Conservation (phyloP, 2,797 vertebrate species). For the Malacoctenus gilli region DNA sequence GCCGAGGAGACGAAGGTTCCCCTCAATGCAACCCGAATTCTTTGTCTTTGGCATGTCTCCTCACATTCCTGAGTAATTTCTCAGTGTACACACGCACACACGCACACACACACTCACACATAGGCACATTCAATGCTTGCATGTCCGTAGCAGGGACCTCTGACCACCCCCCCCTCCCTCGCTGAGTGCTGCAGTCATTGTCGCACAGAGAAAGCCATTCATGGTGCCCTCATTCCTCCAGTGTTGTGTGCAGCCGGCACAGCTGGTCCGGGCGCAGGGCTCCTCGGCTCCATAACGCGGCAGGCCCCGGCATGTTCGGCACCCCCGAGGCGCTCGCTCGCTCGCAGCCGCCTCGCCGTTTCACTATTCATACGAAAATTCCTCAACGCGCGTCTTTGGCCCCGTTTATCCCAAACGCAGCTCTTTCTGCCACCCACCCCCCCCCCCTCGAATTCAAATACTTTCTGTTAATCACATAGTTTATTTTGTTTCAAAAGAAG, state of each 20-base stretch:
- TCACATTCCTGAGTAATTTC: conserved; percentile 80
- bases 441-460: conserved; percentile 10
- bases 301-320: conserved; percentile 71
- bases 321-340: conserved; percentile 61
- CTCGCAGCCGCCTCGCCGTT: conserved; percentile 39
- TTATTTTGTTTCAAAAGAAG: conserved; percentile 13
- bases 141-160: conserved; percentile 61
- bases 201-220: conserved; percentile 79
- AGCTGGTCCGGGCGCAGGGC: conserved; percentile 62
- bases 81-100: conserved; percentile 52
- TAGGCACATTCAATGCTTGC: conserved; percentile 28
- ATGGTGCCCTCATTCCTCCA: conserved; percentile 76
- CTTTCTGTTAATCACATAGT: conserved; percentile 21
- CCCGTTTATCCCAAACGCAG: conserved; percentile 38
- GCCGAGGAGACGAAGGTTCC: conserved; percentile 62
- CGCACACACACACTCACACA: conserved; percentile 27
- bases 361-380: conserved; percentile 60
- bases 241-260: conserved; percentile 64
- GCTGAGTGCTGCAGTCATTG: conserved; percentile 71
- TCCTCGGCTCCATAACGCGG: conserved; percentile 60
- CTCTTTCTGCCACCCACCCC: conserved; percentile 45
- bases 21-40: conserved; percentile 73
- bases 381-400: conserved; percentile 29
- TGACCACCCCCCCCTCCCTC: conserved; percentile 62
- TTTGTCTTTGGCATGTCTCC: conserved; percentile 79